Percentiles rank a stretch among this genome's conserved stretches.
phyloP scores from a whole-genome alignment of 2,113 vertebrate genomes.

The Pygoscelis antarcticus region DNA sequence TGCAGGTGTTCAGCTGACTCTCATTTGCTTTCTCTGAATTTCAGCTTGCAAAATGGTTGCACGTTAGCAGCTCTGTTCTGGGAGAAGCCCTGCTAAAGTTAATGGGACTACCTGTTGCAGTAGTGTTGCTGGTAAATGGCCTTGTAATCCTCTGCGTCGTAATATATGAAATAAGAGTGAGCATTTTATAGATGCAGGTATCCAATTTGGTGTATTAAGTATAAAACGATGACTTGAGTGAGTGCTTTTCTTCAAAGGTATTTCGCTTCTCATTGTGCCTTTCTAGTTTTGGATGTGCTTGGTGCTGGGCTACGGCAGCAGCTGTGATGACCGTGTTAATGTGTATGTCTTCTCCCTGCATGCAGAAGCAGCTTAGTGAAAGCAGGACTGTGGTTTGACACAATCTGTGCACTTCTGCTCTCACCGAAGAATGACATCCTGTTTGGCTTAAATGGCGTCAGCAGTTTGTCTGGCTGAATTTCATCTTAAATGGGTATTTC shows the following conservation, averaged over 20 bases:
- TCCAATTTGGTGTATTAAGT: background rate
- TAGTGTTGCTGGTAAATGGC: background rate
- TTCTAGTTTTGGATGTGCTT: background rate
- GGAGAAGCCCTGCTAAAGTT: background rate
- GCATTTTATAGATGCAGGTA: background rate
- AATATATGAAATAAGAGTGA: background rate
- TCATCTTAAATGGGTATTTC: background rate
- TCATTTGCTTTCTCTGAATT: background rate
- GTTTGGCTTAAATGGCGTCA: background rate
- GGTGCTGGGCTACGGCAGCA: background rate
- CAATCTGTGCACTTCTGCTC: background rate
- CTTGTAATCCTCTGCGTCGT: slow-evolving; percentile 5
- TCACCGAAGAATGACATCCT: background rate
- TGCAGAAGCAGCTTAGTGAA: fast-evolving
- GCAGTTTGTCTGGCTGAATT: background rate
- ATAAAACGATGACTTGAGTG: background rate
- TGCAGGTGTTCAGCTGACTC: background rate
- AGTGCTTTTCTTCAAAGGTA: background rate
- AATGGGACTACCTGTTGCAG: slow-evolving; percentile 9
- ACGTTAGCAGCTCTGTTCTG: background rate
- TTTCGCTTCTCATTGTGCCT: background rate
- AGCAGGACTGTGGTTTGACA: background rate
- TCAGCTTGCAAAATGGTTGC: background rate
- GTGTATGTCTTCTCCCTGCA: background rate
- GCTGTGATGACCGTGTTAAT: background rate